Evolutionary conservation across 1,140 invertebrate genomes (phyloP).

Genomic region (Ceratitis capitata): DNA sequence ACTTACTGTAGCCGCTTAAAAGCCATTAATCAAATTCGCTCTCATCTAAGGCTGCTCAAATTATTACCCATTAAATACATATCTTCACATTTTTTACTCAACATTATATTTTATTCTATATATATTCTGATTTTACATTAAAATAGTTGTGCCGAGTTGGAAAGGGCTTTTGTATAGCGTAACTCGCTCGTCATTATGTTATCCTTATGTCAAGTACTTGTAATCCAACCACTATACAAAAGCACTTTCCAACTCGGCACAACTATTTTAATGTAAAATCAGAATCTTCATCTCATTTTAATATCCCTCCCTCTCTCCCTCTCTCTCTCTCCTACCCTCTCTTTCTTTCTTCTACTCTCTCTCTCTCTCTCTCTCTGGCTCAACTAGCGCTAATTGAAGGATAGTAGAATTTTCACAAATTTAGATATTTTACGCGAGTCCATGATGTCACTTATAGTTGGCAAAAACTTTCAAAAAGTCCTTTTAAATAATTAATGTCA

Average conservation of each 20-base stretch:
- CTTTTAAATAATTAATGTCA: constrained; percentile 66
- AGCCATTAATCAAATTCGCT: background rate
- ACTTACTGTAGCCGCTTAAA: no score
- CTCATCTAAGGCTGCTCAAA: background rate
- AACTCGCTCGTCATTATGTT: background rate
- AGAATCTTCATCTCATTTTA: background rate
- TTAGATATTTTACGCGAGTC: constrained; percentile 24
- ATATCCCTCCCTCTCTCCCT: no score
- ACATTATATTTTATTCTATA: no score
- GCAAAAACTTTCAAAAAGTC: constrained; percentile 46
- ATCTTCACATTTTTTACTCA: background rate
- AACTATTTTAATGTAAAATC: background rate
- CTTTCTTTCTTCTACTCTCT: no score
- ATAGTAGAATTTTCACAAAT: background rate
- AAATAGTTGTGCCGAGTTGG: background rate
- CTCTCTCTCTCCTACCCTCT: no score
- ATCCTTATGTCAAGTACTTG: constrained; percentile 12
- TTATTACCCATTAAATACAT: background rate
- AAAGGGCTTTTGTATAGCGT: background rate
- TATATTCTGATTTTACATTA: background rate
- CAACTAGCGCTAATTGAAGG: background rate
- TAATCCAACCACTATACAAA: constrained; percentile 18
- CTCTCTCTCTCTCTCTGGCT: no score
- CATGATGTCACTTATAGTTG: constrained; percentile 27
- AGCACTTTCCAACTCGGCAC: constrained; percentile 27